A percentile compares a stretch with the other conserved stretches of the same genome.
Conservation (phyloP, 2,113 vertebrate genomes). For the Leptosomus discolor region DNA sequence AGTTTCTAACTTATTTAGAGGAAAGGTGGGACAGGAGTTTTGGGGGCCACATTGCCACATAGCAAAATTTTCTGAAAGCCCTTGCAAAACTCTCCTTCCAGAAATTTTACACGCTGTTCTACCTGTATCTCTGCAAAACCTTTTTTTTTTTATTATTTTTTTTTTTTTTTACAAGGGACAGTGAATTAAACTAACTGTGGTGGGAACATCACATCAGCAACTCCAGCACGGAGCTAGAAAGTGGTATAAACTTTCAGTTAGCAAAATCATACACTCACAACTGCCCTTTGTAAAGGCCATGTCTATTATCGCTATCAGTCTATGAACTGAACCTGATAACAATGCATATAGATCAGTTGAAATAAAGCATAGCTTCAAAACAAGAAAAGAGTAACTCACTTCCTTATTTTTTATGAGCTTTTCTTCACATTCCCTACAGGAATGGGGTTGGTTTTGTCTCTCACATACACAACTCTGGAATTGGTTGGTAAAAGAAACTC, state of each 20-base stretch:
- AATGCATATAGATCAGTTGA: background rate
- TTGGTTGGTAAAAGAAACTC: background rate
- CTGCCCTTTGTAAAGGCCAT: background rate
- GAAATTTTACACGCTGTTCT: background rate
- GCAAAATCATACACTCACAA: background rate
- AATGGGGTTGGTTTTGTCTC: background rate
- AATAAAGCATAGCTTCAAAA: background rate
- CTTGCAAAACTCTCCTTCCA: background rate
- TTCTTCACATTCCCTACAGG: background rate
- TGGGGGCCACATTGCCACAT: background rate
- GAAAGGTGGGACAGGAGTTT: background rate
- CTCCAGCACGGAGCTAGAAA: background rate
- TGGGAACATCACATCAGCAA: background rate
- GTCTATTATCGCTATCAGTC: background rate
- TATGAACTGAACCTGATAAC: background rate
- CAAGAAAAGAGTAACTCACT: background rate
- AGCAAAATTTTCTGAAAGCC: background rate
- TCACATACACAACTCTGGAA: background rate
- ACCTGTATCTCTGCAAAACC: background rate
- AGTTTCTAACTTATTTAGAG: background rate
- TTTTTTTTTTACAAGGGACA: background rate
- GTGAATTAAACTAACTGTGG: background rate
- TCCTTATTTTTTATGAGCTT: background rate
- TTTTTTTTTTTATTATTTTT: rapidly evolving
- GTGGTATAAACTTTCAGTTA: background rate